These are phyloP conservation scores for Mustelus asterias DNA, from an alignment of 2,113 vertebrate genomes.

Conservation along the genomic window DNA sequence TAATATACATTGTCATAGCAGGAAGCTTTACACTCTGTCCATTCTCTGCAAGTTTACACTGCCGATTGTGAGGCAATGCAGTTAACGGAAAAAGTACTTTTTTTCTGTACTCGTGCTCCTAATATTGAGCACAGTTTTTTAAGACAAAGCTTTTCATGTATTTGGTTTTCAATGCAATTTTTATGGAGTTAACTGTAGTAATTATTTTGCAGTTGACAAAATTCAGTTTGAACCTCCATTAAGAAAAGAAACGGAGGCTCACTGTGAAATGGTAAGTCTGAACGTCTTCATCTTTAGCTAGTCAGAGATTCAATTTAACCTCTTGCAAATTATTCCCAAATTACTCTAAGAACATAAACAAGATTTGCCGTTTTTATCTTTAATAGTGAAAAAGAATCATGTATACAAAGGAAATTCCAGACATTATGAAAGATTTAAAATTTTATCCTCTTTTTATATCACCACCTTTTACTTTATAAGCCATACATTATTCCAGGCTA, in stretches of 20 bases:
- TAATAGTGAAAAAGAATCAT: not conserved
- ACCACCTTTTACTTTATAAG: not conserved
- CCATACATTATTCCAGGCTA: not conserved
- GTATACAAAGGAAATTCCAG: not conserved
- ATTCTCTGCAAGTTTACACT: not conserved
- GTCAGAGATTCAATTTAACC: not conserved
- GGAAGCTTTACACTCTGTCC: not conserved
- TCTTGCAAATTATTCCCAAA: not conserved
- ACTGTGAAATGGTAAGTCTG: conserved; percentile 78
- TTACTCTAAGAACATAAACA: not conserved
- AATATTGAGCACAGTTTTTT: not conserved
- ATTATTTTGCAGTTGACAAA: conserved; percentile 77
- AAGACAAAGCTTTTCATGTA: not conserved
- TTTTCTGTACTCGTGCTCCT: not conserved
- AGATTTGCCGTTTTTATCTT: not conserved
- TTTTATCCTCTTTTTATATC: not conserved
- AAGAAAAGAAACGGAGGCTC: conserved; percentile 87
- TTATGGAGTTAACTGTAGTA: not conserved
- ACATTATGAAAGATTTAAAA: not conserved
- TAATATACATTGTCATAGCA: not conserved
- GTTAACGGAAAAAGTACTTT: not conserved
- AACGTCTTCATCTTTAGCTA: not conserved
- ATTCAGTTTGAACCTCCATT: conserved; percentile 86
- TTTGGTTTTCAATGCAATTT: not conserved
- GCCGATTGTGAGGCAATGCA: not conserved